phyloP scores from a whole-genome alignment of 2,888 invertebrate genomes.

The Perizoma affinitatum region DNA sequence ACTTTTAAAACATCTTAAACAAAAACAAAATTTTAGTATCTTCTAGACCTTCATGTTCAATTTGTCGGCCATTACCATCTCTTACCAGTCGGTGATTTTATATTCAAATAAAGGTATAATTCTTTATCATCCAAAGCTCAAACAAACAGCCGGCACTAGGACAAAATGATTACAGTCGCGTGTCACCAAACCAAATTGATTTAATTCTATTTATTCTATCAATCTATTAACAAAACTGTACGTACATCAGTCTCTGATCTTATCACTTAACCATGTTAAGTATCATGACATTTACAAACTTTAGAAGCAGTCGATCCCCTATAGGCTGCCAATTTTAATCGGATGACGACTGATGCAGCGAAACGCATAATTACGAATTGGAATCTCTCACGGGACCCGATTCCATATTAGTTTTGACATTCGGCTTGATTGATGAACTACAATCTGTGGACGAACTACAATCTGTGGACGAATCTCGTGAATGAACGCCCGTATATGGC shows the following conservation, averaged over 20 bases:
- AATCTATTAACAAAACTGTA: conserved; percentile 25
- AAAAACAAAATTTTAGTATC: too few relatives aligned
- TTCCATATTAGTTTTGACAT: conserved; percentile 83
- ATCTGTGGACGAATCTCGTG: conserved; percentile 76
- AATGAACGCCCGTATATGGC: conserved; percentile 75
- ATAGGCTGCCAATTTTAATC: conserved; percentile 82
- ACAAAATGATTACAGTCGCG: conserved; percentile 8
- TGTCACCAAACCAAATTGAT: conserved; percentile 4
- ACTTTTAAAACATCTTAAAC: too few relatives aligned
- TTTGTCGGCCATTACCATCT: too few relatives aligned
- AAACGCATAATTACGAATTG: conserved; percentile 79
- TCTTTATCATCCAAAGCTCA: too few relatives aligned
- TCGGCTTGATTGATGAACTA: conserved; percentile 81
- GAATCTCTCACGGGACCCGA: conserved; percentile 77
- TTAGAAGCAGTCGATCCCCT: conserved; percentile 60
- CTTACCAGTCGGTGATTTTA: too few relatives aligned
- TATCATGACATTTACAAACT: conserved; percentile 34
- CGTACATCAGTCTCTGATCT: conserved; percentile 21
- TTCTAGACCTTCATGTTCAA: too few relatives aligned
- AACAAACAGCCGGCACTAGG: too few relatives aligned
- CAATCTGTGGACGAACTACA: conserved; percentile 78
- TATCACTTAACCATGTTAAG: conserved; percentile 34
- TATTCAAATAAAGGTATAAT: too few relatives aligned
- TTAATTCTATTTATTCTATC: conserved; percentile 15
- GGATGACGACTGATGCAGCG: conserved; percentile 75